These are phyloP conservation scores for Tiliacea citrago DNA, from an alignment of 2,888 invertebrate genomes.

Conservation along the genomic window DNA sequence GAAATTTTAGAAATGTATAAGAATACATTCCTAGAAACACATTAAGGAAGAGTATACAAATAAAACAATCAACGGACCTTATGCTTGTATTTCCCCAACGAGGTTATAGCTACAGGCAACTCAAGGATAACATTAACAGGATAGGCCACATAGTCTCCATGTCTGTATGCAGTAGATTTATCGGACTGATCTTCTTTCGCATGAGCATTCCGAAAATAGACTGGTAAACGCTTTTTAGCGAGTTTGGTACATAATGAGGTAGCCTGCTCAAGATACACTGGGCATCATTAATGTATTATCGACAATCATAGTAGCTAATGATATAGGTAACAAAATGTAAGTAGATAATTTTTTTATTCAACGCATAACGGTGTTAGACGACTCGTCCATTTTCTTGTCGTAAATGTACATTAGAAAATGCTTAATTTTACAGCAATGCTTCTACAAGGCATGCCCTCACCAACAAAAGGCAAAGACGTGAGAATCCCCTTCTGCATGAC, in stretches of 20 bases:
- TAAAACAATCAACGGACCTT: not conserved
- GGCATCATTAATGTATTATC: too few relatives aligned
- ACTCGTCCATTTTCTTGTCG: not conserved
- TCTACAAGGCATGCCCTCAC: slow-evolving; percentile 72
- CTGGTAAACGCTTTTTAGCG: too few relatives aligned
- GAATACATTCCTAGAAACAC: not conserved
- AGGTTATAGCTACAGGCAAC: not conserved
- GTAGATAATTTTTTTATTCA: not conserved
- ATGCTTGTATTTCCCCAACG: not conserved
- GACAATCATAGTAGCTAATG: not conserved
- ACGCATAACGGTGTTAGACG: not conserved
- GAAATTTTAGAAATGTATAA: not conserved
- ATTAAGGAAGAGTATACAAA: not conserved
- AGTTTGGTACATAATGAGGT: too few relatives aligned
- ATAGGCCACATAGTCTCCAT: too few relatives aligned
- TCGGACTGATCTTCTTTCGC: too few relatives aligned
- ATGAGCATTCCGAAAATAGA: too few relatives aligned
- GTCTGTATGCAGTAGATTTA: too few relatives aligned
- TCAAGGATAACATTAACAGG: too few relatives aligned
- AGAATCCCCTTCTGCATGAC: slow-evolving; percentile 90
- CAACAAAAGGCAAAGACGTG: slow-evolving; percentile 90
- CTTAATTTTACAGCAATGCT: not conserved
- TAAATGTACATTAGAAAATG: not conserved
- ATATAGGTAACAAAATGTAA: not conserved
- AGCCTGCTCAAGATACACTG: too few relatives aligned